Percentiles rank a stretch among this genome's conserved stretches.
These are phyloP conservation scores for Coregonus ussuriensis DNA, from an alignment of 2,797 vertebrate genomes.

Conservation along the genomic window DNA sequence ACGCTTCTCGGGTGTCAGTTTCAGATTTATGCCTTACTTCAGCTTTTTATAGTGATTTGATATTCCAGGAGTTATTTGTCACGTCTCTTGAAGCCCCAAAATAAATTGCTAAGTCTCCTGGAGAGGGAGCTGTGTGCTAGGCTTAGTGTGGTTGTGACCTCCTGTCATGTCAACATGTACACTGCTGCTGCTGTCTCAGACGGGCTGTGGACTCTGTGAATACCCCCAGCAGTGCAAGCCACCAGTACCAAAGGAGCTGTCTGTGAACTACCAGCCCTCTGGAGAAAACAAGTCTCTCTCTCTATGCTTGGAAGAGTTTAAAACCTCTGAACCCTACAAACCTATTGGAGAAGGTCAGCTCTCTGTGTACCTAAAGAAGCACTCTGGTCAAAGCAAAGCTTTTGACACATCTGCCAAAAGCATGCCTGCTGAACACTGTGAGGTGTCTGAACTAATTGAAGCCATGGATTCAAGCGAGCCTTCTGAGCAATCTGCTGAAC, in stretches of 20 bases:
- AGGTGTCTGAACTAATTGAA: conserved; percentile 48
- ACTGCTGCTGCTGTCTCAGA: conserved; percentile 62
- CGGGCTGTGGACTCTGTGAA: conserved; percentile 54
- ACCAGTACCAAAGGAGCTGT: conserved; percentile 52
- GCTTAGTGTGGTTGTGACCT: conserved; percentile 72
- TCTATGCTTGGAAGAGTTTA: conserved; percentile 44
- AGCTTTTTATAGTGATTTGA: conserved; percentile 84
- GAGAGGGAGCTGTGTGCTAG: conserved; percentile 56
- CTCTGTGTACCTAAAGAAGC: conserved; percentile 66
- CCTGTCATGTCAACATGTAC: conserved; percentile 71
- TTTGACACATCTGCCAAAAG: conserved; percentile 40
- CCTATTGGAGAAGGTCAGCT: conserved; percentile 33
- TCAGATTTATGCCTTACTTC: conserved; percentile 80
- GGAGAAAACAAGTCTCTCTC: conserved; percentile 25
- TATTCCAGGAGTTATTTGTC: conserved; percentile 81
- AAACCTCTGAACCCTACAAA: conserved; percentile 37
- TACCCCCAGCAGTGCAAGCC: conserved; percentile 55
- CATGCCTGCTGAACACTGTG: conserved; percentile 69
- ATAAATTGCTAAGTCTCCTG: conserved; percentile 75
- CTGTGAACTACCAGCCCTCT: conserved; percentile 47
- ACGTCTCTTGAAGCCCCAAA: conserved; percentile 80
- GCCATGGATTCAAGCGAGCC: conserved; percentile 45
- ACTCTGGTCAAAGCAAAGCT: conserved; percentile 50
- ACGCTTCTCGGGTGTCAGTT: conserved; percentile 68
- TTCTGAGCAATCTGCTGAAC: conserved; percentile 48